phyloP scores from a whole-genome alignment of 2,797 vertebrate genomes.

The Schizopygopsis malacanthus region DNA sequence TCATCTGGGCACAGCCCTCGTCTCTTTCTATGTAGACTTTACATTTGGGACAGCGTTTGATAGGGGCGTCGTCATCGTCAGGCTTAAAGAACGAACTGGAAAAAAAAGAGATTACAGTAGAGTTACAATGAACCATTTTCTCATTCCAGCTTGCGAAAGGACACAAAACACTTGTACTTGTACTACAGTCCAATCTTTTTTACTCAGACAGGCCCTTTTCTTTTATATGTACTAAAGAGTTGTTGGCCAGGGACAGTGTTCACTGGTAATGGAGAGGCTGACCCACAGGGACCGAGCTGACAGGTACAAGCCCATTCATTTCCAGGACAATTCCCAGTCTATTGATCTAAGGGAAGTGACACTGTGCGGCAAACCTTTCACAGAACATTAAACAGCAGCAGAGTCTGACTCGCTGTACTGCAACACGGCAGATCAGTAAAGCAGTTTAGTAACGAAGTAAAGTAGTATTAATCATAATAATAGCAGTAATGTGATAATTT shows the following conservation, averaged over 20 bases:
- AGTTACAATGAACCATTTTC: not conserved
- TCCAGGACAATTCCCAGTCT: conserved; percentile 32
- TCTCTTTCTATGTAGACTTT: conserved; percentile 98
- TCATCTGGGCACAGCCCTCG: conserved; percentile 99
- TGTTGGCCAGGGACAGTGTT: conserved; percentile 17
- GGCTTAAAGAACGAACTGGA: conserved; percentile 81
- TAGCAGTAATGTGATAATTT: not conserved
- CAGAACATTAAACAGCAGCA: conserved; percentile 12
- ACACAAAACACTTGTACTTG: not conserved
- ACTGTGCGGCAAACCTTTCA: not conserved
- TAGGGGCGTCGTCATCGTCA: conserved; percentile 88
- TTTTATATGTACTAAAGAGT: conserved; percentile 27
- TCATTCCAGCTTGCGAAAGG: too few relatives aligned
- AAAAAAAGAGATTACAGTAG: not conserved
- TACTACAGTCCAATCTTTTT: not conserved
- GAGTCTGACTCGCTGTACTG: conserved; percentile 21
- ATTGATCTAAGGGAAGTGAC: conserved; percentile 40
- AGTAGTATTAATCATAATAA: not conserved
- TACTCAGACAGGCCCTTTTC: not conserved
- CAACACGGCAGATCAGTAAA: not conserved
- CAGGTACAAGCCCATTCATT: conserved; percentile 48
- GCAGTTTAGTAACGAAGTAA: not conserved
- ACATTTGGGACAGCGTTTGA: conserved; percentile 98
- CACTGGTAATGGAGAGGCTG: conserved; percentile 38
- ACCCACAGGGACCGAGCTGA: conserved; percentile 38